Base-by-base conservation (phyloP, 1,140 invertebrate genomes). In the Zaprionus taronus region DNA sequence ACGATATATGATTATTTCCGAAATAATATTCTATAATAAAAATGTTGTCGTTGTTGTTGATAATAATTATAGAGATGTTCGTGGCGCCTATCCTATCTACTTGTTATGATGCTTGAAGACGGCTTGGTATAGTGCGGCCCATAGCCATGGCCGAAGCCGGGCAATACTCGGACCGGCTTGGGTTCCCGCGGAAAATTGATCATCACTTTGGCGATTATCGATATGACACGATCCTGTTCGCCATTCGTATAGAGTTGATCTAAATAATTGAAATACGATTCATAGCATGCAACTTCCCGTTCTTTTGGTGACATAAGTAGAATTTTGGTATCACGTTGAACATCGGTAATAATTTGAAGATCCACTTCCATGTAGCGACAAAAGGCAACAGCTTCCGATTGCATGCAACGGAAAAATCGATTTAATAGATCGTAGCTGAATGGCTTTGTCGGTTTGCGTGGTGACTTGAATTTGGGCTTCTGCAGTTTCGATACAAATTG, bases 241-340 rank as follows among this genome's bases (percentile, higher is more conserved):
- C 81, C 81, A 2, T 11, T 51, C 1, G 26, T 3, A 17, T 78
- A 81, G 36, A 84, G 49, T 4, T 17, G 22, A 34, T 84, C 81
- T 53, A 84, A 17, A 34, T 84, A 56, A 5, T 78, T 70, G 17
- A 77, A 84, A 12, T 84, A 80, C 0, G 74, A 70, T 55, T 71
- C 58, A 20, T 81, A 80, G 2, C 81, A 82, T 0, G 28, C 53
- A 7, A 11, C 14, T 49, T 78, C 66, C 0, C 77, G 81, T 20
- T 83, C 69, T 2, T 47, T 51, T 1, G 49, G 14, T 5, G 65
- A 4, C 73, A 83, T 20, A 9, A 36, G 22, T 6, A 17, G 6
- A 9, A 77, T 72, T 41, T 56, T 24, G 5, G 55, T 53, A 38
- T 61, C 74, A 7, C 55, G 56, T 0, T 41, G 41, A 51, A 73